These are phyloP conservation scores for Bombylius discolor DNA, from an alignment of 2,888 invertebrate genomes.

Conservation along the genomic window DNA sequence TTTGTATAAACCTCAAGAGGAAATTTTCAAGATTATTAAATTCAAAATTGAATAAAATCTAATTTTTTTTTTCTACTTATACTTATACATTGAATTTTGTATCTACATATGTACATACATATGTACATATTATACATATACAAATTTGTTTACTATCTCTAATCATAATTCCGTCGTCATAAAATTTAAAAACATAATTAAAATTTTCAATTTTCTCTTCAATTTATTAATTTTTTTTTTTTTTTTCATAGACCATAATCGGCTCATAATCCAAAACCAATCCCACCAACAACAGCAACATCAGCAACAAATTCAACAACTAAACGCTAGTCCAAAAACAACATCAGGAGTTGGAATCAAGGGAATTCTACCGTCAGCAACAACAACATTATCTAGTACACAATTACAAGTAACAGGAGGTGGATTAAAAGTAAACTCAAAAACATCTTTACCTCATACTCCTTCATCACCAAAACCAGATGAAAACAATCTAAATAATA, in stretches of 20 bases:
- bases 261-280: slow-evolving; percentile 17
- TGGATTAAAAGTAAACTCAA: slow-evolving; percentile 1
- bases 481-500: slow-evolving; percentile 1
- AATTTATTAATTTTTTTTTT: slow-evolving; percentile 4
- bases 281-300: slow-evolving; percentile 13
- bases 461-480: background rate
- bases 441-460: background rate
- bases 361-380: background rate
- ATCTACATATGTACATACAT: no score
- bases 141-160: no score
- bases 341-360: slow-evolving; percentile 1
- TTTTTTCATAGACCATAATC: slow-evolving; percentile 19
- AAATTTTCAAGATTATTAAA: no score
- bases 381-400: slow-evolving; percentile 12
- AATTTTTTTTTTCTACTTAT: no score
- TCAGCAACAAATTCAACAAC: slow-evolving; percentile 3
- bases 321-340: slow-evolving; percentile 8
- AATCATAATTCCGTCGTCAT: background rate
- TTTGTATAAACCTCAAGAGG: no score
- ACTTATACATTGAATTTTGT: no score
- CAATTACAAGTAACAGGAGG: background rate
- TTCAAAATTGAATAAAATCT: no score
- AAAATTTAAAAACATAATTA: background rate
- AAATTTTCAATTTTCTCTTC: background rate
- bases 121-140: no score